A percentile compares a stretch with the other conserved stretches of the same genome.
phyloP scores from a whole-genome alignment of 2,797 vertebrate species.

The Manis pentadactyla region DNA sequence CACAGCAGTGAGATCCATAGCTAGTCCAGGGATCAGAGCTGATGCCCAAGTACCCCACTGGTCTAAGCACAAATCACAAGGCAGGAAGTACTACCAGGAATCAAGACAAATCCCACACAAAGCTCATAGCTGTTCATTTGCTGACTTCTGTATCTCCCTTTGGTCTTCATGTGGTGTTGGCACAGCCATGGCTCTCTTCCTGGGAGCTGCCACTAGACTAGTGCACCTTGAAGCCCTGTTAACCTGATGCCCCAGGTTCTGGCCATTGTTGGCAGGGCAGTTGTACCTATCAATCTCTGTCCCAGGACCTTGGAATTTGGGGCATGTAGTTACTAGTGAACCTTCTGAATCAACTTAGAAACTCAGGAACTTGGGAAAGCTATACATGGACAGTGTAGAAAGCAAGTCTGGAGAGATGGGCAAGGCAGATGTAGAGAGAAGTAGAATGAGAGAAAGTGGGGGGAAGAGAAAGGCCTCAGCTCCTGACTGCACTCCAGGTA shows the following conservation, averaged over 20 bases:
- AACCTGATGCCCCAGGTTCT: background rate
- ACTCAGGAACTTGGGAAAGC: background rate
- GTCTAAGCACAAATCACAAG: background rate
- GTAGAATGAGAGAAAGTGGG: background rate
- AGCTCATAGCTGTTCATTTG: background rate
- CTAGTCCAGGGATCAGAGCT: background rate
- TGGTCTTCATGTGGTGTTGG: background rate
- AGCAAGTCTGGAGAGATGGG: background rate
- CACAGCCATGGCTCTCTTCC: background rate
- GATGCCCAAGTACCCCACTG: no score
- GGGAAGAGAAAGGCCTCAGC: no score
- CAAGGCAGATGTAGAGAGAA: background rate
- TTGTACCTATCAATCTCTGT: background rate
- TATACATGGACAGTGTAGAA: background rate
- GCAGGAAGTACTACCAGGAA: background rate
- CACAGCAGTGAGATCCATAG: background rate
- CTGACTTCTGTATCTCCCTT: background rate
- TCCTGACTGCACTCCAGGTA: background rate
- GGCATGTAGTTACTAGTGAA: background rate
- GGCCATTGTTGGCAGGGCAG: background rate
- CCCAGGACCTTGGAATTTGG: background rate
- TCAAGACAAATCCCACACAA: background rate
- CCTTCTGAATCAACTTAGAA: background rate
- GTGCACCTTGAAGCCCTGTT: background rate
- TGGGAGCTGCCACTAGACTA: background rate